These are phyloP conservation scores for Plecotus auritus DNA, from an alignment of 2,113 vertebrate genomes.

Conservation along the genomic window DNA sequence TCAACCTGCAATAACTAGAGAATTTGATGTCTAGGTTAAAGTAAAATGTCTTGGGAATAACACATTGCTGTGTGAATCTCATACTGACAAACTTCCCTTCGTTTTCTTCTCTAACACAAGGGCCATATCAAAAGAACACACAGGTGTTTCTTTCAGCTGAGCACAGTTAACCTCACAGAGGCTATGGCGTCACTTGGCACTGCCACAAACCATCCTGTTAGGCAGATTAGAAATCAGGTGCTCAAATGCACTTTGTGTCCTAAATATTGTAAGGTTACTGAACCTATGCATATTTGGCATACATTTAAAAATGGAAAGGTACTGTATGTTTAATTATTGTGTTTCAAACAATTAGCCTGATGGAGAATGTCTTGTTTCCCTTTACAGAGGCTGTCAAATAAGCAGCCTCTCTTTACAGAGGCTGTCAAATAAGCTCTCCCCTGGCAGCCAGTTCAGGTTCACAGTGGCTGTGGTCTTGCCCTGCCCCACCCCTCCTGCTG, in stretches of 20 bases:
- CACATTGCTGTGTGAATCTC: background rate
- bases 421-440: background rate
- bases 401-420: background rate
- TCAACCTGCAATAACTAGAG: background rate
- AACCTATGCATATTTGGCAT: background rate
- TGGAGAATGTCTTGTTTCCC: background rate
- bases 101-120: background rate
- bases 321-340: background rate
- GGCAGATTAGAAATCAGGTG: conserved; percentile 28
- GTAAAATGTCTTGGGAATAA: background rate
- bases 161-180: background rate
- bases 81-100: background rate
- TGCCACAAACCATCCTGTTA: background rate
- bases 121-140: background rate
- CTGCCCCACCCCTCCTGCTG: no score
- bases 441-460: no score
- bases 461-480: no score
- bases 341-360: background rate
- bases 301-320: background rate
- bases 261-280: background rate
- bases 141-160: background rate
- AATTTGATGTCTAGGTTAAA: background rate
- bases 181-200: background rate
- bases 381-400: background rate
- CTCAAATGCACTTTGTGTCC: background rate